Conservation (phyloP, 2,888 invertebrate species). For the Callinectes sapidus region DNA sequence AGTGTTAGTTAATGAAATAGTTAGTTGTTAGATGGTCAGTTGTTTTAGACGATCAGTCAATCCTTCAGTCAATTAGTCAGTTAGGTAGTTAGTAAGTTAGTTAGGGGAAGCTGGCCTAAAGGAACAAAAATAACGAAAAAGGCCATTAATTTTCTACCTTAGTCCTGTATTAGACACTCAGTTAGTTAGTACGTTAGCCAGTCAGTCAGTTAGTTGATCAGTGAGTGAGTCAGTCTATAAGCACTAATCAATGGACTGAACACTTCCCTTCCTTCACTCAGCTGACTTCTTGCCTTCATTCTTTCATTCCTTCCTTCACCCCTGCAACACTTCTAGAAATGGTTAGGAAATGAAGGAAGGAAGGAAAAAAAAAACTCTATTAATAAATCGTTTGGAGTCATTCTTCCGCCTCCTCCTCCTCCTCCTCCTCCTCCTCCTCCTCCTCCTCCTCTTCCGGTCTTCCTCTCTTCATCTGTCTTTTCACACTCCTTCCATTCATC, state of each 20-base stretch:
- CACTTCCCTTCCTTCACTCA: not conserved
- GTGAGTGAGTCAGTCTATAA: not conserved
- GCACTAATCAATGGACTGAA: not conserved
- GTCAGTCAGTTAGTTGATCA: not conserved
- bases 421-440: not conserved
- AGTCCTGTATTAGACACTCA: no score
- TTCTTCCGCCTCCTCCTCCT: not conserved
- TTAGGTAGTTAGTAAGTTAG: not conserved
- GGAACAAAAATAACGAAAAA: no score
- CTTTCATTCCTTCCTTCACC: not conserved
- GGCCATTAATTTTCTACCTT: no score
- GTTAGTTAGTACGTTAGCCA: not conserved
- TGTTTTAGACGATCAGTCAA: not conserved
- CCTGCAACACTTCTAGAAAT: not conserved
- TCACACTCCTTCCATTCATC: slow-evolving; percentile 25
- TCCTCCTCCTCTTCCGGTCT: not conserved
- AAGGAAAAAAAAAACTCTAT: not conserved
- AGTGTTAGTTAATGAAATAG: no score
- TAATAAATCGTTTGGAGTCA: not conserved
- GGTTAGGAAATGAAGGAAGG: not conserved
- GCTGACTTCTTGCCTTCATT: no score
- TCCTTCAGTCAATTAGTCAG: not conserved
- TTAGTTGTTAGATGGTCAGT: not conserved
- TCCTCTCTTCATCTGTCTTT: slow-evolving; percentile 20
- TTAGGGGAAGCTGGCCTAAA: no score